These are phyloP conservation scores for Tenthredo notha DNA, from an alignment of 2,888 invertebrate genomes.

Conservation along the genomic window DNA sequence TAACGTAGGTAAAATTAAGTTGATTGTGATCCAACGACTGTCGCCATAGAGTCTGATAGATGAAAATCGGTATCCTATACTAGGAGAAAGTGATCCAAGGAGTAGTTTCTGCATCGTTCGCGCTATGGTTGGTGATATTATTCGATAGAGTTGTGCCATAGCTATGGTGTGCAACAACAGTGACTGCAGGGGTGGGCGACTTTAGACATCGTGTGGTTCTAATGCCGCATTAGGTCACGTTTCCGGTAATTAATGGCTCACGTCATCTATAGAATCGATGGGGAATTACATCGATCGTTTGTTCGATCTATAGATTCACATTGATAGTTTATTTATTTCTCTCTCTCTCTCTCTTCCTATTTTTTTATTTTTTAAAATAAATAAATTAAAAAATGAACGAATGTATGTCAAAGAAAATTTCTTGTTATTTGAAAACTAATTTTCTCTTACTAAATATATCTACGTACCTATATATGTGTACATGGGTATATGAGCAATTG, in stretches of 20 bases:
- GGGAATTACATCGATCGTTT: slow-evolving; percentile 71
- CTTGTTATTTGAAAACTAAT: background rate
- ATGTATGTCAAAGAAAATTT: background rate
- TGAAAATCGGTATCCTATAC: slow-evolving; percentile 31
- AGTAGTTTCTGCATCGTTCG: background rate
- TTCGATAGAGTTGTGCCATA: background rate
- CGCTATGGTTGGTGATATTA: background rate
- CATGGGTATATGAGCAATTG: background rate
- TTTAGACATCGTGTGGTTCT: slow-evolving; percentile 44
- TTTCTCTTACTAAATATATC: background rate
- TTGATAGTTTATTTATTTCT: background rate
- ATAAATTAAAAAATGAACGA: background rate
- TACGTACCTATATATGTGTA: too few relatives aligned
- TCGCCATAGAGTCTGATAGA: slow-evolving; percentile 45
- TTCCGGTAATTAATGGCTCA: slow-evolving; percentile 75
- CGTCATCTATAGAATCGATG: slow-evolving; percentile 67
- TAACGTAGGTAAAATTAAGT: background rate
- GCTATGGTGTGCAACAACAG: background rate
- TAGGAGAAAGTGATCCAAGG: slow-evolving; percentile 40
- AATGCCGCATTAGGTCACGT: slow-evolving; percentile 66
- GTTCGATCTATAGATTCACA: slow-evolving; percentile 56
- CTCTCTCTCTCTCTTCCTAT: background rate
- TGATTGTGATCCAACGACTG: background rate
- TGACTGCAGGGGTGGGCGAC: background rate
- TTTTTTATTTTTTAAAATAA: background rate